These are phyloP conservation scores for Talpa occidentalis DNA, from an alignment of 2,113 vertebrate species.

Conservation along the genomic window DNA sequence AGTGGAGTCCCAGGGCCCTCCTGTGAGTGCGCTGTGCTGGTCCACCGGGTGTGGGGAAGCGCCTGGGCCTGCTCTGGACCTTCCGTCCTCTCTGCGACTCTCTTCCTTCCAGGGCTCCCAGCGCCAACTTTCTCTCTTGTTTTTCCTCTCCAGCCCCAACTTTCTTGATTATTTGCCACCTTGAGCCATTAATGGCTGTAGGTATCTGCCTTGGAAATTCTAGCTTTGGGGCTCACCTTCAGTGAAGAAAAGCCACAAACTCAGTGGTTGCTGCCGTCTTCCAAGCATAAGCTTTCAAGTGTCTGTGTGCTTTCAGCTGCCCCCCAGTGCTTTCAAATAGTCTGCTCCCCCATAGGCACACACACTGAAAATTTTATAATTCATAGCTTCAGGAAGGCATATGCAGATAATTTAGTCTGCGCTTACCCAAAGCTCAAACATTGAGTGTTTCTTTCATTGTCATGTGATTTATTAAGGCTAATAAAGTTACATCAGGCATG, in stretches of 20 bases:
- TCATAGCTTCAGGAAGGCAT: neutral
- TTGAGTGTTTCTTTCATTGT: constrained; percentile 30
- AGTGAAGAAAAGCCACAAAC: neutral
- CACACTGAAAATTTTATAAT: neutral
- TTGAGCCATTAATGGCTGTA: neutral
- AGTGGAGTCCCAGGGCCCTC: neutral
- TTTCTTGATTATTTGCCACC: neutral
- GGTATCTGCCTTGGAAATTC: neutral
- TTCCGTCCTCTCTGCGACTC: neutral
- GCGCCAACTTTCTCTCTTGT: neutral
- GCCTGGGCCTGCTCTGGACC: neutral
- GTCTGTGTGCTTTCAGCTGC: neutral
- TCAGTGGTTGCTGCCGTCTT: neutral
- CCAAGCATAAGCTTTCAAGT: neutral
- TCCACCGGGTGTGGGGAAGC: neutral
- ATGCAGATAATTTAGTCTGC: neutral
- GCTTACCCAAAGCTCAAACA: neutral
- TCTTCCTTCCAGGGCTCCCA: neutral
- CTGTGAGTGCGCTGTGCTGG: neutral
- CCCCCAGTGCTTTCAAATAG: neutral
- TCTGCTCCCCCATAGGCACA: neutral
- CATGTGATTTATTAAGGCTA: neutral
- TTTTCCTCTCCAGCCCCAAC: neutral
- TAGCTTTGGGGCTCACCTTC: neutral
- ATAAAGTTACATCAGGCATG: neutral